These are phyloP conservation scores for Sclerurus mexicanus DNA, from an alignment of 2,113 vertebrate species.

Conservation along the genomic window DNA sequence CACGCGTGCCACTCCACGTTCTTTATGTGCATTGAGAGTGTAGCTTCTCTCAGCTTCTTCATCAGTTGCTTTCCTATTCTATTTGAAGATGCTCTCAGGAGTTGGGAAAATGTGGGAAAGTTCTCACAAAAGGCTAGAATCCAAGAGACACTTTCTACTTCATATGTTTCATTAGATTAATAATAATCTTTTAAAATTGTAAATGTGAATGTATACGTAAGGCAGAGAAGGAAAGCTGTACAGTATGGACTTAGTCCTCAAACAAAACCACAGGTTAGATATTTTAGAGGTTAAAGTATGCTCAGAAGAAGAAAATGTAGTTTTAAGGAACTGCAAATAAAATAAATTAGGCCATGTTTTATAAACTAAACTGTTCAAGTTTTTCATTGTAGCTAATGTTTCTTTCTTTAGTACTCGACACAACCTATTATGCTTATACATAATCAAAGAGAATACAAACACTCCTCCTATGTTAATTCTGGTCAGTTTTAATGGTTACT, in stretches of 20 bases:
- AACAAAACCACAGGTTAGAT: neutral
- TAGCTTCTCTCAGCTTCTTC: neutral
- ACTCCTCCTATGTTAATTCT: neutral
- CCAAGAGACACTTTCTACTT: neutral
- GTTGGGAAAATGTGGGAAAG: neutral
- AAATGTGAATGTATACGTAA: neutral
- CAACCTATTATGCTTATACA: neutral
- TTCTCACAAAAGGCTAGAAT: neutral
- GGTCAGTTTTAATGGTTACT: neutral
- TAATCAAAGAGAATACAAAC: neutral
- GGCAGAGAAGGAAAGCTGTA: neutral
- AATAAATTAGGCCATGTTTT: neutral
- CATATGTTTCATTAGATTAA: neutral
- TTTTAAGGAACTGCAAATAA: neutral
- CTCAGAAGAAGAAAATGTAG: neutral
- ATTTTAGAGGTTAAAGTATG: neutral
- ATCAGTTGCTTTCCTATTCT: neutral
- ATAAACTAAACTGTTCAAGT: neutral
- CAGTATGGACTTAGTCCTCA: neutral
- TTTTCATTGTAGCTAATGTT: neutral
- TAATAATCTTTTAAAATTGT: neutral
- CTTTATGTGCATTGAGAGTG: neutral
- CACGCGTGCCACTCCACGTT: fast-evolving
- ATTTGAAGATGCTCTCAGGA: neutral
- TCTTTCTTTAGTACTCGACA: neutral